Conservation (phyloP, 2,113 vertebrate genomes). For the Callithrix jacchus region DNA sequence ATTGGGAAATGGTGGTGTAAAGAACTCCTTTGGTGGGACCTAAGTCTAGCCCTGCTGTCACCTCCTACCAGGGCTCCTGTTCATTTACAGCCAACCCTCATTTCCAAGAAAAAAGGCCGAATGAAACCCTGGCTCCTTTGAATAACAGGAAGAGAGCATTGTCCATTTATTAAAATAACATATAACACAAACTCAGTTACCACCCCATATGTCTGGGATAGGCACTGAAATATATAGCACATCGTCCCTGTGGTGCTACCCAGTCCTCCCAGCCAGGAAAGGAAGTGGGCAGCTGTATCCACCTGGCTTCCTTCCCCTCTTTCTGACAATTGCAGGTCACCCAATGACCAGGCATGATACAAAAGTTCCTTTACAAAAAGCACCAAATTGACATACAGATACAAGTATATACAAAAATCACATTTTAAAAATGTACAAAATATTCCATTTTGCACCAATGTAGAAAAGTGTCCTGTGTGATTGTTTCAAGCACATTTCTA, state of each 20-base stretch:
- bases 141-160: slow-evolving; percentile 61
- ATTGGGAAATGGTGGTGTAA: neutral
- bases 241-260: neutral
- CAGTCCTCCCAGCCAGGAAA: neutral
- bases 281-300: neutral
- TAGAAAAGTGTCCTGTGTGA: slow-evolving; percentile 80
- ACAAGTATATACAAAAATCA: slow-evolving; percentile 86
- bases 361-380: slow-evolving; percentile 81
- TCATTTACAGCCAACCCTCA: neutral
- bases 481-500: slow-evolving; percentile 57
- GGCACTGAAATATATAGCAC: slow-evolving; percentile 36
- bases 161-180: slow-evolving; percentile 77
- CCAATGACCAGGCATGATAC: slow-evolving; percentile 61
- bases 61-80: neutral
- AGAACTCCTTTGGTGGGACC: neutral
- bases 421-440: slow-evolving; percentile 85
- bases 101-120: neutral
- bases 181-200: slow-evolving; percentile 53
- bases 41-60: neutral
- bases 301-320: neutral
- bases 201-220: neutral
- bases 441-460: slow-evolving; percentile 80
- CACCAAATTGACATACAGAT: slow-evolving; percentile 78
- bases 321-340: slow-evolving; percentile 2
- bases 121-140: slow-evolving; percentile 35